A percentile compares a stretch with the other conserved stretches of the same genome.
phyloP scores from a whole-genome alignment of 1,140 invertebrate species.

The Drosophila willistoni region DNA sequence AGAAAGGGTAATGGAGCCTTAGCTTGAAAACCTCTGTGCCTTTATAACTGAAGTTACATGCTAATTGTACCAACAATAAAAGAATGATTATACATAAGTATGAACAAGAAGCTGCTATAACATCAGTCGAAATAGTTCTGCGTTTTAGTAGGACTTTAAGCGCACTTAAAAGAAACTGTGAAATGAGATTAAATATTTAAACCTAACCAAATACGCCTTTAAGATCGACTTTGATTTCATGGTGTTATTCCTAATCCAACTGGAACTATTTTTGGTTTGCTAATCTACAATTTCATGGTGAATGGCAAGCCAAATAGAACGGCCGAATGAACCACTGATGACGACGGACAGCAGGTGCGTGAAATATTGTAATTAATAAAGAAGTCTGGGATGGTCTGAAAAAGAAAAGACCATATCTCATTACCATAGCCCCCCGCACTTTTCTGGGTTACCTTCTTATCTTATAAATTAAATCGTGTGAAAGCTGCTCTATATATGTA shows the following conservation, averaged over 20 bases:
- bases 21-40: too few relatives aligned
- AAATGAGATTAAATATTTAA: too few relatives aligned
- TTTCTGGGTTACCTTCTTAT: not conserved
- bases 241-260: too few relatives aligned
- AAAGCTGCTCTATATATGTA: slow-evolving; percentile 56
- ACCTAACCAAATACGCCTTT: too few relatives aligned
- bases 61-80: too few relatives aligned
- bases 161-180: too few relatives aligned
- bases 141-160: too few relatives aligned
- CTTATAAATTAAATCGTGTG: slow-evolving; percentile 74
- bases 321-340: not conserved
- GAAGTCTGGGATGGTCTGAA: slow-evolving; percentile 14
- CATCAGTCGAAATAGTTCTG: too few relatives aligned
- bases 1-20: too few relatives aligned
- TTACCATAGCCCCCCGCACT: not conserved
- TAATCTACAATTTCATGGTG: slow-evolving; percentile 51
- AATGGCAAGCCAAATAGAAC: slow-evolving; percentile 27
- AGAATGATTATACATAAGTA: too few relatives aligned
- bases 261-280: slow-evolving; percentile 7
- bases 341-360: slow-evolving; percentile 30
- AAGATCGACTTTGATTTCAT: not conserved
- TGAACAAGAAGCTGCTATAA: too few relatives aligned
- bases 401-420: slow-evolving; percentile 6
- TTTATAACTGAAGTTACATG: too few relatives aligned
- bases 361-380: slow-evolving; percentile 37